Evolutionary conservation across 2,888 invertebrate species (phyloP).

Genomic region (Cremastinae sp.): DNA sequence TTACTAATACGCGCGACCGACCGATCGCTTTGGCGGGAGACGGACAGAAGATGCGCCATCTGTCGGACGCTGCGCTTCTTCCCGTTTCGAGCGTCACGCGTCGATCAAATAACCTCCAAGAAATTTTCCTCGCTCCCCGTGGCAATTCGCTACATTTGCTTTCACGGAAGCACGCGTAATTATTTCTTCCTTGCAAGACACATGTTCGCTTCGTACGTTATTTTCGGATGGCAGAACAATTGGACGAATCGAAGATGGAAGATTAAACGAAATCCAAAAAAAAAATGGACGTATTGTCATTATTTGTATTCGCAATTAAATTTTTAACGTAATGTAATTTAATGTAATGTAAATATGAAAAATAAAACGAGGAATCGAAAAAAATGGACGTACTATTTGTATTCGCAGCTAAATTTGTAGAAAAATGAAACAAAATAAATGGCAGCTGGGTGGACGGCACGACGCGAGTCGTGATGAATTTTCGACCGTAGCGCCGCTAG

Average conservation of each 20-base stretch:
- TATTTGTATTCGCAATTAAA: conserved; percentile 61
- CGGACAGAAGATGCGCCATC: background rate
- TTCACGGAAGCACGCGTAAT: too few species aligned
- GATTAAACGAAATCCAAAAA: background rate
- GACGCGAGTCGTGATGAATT: conserved; percentile 1
- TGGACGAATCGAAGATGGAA: too few species aligned
- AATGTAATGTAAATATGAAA: conserved; percentile 16
- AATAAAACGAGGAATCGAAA: conserved; percentile 33
- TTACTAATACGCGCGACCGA: background rate
- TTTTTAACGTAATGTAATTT: conserved; percentile 56
- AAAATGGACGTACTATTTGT: conserved; percentile 27
- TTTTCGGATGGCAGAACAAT: too few species aligned
- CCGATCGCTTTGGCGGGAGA: background rate
- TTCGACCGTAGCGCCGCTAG: too few species aligned
- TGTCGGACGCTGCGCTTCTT: too few species aligned
- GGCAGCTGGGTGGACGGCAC: too few species aligned
- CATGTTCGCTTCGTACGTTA: too few species aligned
- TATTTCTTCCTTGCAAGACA: conserved; percentile 41
- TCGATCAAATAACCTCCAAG: too few species aligned
- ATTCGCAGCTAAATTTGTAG: conserved; percentile 37
- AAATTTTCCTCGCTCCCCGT: too few species aligned
- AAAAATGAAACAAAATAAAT: conserved; percentile 54
- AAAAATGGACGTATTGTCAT: too few species aligned
- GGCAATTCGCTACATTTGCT: conserved; percentile 65
- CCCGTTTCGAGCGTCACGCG: background rate